Evolutionary conservation across 2,888 invertebrate genomes (phyloP).

Genomic region (Eupithecia insigniata): DNA sequence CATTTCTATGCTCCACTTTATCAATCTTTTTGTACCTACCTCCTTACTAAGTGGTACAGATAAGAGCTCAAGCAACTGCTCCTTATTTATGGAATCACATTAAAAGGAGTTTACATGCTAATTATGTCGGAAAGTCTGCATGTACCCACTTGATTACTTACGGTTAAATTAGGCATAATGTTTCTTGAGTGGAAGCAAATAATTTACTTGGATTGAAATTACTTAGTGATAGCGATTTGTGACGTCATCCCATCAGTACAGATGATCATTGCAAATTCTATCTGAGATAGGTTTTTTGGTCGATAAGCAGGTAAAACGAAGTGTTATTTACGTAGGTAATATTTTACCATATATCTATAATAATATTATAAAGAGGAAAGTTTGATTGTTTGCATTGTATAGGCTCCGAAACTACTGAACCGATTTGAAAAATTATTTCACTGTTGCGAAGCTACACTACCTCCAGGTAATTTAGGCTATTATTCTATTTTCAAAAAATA

Average conservation of each 20-base stretch:
- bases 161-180: constrained; percentile 3
- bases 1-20: background rate
- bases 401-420: too few species aligned
- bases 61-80: constrained; percentile 4
- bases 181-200: constrained; percentile 1
- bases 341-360: background rate
- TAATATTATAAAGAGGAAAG: too few species aligned
- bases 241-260: background rate
- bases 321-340: background rate
- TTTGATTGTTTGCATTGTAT: too few species aligned
- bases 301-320: background rate
- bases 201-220: background rate
- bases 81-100: constrained; percentile 21
- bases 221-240: constrained; percentile 1
- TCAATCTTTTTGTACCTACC: constrained; percentile 9
- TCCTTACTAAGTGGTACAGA: constrained; percentile 16
- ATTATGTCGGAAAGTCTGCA: constrained; percentile 26
- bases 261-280: background rate
- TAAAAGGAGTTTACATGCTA: constrained; percentile 35
- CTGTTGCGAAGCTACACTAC: too few species aligned
- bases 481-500: too few species aligned
- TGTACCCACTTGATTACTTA: constrained; percentile 17
- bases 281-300: background rate
- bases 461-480: too few species aligned
- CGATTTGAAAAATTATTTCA: too few species aligned